Conservation (phyloP, 2,888 invertebrate genomes). For the Acheta domesticus region DNA sequence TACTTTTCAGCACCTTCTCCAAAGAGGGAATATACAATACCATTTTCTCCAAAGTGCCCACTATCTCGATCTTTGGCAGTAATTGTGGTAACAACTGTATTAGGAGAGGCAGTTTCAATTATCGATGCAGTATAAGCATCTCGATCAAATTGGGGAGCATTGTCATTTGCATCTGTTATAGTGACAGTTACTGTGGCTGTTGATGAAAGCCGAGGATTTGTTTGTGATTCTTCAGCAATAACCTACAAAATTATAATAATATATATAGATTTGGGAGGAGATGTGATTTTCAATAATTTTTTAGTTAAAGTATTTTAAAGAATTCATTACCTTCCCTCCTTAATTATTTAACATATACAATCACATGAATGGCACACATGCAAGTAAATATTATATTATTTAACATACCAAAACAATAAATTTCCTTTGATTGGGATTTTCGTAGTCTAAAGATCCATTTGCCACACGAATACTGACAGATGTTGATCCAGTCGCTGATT, state of each 20-base stretch:
- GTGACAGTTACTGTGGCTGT: constrained; percentile 79
- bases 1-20: constrained; percentile 76
- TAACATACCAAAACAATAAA: constrained; percentile 72
- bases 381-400: not conserved
- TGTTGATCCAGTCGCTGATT: constrained; percentile 73
- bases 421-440: constrained; percentile 87
- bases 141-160: constrained; percentile 74
- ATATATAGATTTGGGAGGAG: not conserved
- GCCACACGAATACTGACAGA: constrained; percentile 77
- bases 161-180: constrained; percentile 80
- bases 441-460: constrained; percentile 78
- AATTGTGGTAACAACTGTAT: constrained; percentile 69
- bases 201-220: constrained; percentile 53
- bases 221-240: constrained; percentile 31
- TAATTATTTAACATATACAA: too few relatives aligned
- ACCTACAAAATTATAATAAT: constrained; percentile 27
- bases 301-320: not conserved
- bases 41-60: constrained; percentile 74
- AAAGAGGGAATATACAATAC: constrained; percentile 77
- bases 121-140: constrained; percentile 70
- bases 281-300: not conserved
- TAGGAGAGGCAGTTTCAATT: constrained; percentile 65
- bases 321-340: too few relatives aligned
- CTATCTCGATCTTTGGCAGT: constrained; percentile 82
- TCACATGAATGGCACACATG: too few relatives aligned